These are phyloP conservation scores for Plecotus auritus DNA, from an alignment of 2,113 vertebrate species.

Conservation along the genomic window DNA sequence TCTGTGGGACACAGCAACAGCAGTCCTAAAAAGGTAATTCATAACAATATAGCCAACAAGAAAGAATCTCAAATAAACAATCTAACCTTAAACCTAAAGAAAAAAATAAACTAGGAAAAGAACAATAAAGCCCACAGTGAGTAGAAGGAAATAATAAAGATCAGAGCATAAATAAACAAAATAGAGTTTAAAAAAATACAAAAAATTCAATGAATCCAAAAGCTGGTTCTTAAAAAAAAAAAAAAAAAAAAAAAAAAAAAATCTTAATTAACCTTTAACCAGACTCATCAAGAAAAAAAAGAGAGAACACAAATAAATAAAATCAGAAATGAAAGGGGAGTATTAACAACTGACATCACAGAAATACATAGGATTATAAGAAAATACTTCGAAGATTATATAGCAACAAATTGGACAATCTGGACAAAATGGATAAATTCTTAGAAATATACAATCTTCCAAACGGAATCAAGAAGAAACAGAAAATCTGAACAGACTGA, in stretches of 20 bases:
- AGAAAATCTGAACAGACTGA: neutral
- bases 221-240: neutral
- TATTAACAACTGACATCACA: neutral
- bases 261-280: neutral
- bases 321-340: neutral
- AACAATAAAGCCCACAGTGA: neutral
- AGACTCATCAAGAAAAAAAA: neutral
- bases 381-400: neutral
- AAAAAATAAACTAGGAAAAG: neutral
- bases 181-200: neutral
- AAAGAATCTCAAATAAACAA: neutral
- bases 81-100: neutral
- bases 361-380: neutral
- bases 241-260: neutral
- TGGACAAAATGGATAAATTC: neutral
- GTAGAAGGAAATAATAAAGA: neutral
- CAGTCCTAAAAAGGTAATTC: neutral
- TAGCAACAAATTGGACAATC: neutral
- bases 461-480: neutral
- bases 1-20: neutral
- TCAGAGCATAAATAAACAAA: neutral
- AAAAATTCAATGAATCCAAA: neutral
- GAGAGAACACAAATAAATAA: neutral
- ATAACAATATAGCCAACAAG: neutral
- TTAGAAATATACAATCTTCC: neutral